phyloP scores from a whole-genome alignment of 2,113 vertebrate species.

The Neodon shergylaensis region DNA sequence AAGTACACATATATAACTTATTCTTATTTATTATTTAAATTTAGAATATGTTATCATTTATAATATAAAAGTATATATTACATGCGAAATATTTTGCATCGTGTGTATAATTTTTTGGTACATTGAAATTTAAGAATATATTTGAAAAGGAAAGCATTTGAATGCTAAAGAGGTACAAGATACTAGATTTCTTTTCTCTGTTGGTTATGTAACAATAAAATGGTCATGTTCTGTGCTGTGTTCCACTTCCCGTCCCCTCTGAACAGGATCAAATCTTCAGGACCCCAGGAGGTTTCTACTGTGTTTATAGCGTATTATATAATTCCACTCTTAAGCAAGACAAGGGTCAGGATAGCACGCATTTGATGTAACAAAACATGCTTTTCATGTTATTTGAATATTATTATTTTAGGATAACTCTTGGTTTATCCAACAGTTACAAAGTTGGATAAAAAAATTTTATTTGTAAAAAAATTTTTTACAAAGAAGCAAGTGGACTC shows the following conservation, averaged over 20 bases:
- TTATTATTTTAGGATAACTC: neutral
- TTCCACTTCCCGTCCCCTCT: neutral
- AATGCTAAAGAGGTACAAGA: neutral
- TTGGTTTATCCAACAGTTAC: neutral
- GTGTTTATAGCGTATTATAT: neutral
- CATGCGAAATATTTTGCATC: neutral
- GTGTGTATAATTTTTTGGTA: neutral
- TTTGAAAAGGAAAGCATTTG: neutral
- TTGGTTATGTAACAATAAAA: neutral
- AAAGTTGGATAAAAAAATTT: too few relatives aligned
- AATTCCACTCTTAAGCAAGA: constrained; percentile 46
- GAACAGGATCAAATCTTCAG: neutral
- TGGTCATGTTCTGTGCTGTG: neutral
- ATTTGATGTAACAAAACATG: constrained; percentile 30
- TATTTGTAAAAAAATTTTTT: neutral
- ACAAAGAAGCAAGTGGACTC: neutral
- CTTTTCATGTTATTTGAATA: constrained; percentile 21
- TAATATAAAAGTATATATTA: neutral
- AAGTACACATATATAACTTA: neutral
- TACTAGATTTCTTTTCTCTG: neutral
- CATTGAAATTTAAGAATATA: constrained; percentile 14
- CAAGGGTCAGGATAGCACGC: constrained; percentile 21
- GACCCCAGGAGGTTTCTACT: neutral
- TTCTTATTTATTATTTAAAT: neutral
- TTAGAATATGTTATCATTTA: neutral